Evolutionary conservation across 2,113 vertebrate genomes (phyloP).

Genomic region (Merops nubicus): DNA sequence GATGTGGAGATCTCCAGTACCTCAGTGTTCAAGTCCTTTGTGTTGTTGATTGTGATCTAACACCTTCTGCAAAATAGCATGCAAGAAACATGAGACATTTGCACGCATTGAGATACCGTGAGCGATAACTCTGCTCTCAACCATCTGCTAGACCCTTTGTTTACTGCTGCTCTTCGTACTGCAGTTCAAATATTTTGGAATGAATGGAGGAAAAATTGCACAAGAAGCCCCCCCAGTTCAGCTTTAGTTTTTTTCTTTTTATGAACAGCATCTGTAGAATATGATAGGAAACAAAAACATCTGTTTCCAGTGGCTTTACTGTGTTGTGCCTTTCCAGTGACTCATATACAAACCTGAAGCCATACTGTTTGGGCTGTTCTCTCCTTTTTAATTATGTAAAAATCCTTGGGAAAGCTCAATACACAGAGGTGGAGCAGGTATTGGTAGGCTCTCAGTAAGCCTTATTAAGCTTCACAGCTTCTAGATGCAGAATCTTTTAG

Average conservation of each 20-base stretch:
- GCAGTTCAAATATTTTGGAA: constrained; percentile 37
- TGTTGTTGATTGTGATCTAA: constrained; percentile 45
- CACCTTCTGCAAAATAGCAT: constrained; percentile 40
- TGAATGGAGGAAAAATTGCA: neutral
- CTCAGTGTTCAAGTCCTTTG: neutral
- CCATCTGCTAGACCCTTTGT: constrained; percentile 25
- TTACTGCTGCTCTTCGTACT: constrained; percentile 3
- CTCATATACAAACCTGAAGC: neutral
- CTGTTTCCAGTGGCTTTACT: constrained; percentile 5
- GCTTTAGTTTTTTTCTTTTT: neutral
- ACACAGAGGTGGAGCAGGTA: neutral
- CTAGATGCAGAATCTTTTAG: neutral
- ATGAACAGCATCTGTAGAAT: constrained; percentile 16
- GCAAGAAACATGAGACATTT: neutral
- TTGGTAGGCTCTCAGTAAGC: neutral
- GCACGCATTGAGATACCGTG: constrained; percentile 26
- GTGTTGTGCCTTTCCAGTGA: neutral
- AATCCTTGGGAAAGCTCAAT: neutral
- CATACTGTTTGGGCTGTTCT: neutral
- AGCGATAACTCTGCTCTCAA: neutral
- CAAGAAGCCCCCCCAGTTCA: neutral
- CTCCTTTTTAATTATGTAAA: neutral
- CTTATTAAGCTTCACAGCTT: neutral
- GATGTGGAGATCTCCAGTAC: constrained; percentile 30
- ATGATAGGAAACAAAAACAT: constrained; percentile 11